These are phyloP conservation scores for Amphipyra berbera DNA, from an alignment of 2,888 invertebrate species.

Conservation along the genomic window DNA sequence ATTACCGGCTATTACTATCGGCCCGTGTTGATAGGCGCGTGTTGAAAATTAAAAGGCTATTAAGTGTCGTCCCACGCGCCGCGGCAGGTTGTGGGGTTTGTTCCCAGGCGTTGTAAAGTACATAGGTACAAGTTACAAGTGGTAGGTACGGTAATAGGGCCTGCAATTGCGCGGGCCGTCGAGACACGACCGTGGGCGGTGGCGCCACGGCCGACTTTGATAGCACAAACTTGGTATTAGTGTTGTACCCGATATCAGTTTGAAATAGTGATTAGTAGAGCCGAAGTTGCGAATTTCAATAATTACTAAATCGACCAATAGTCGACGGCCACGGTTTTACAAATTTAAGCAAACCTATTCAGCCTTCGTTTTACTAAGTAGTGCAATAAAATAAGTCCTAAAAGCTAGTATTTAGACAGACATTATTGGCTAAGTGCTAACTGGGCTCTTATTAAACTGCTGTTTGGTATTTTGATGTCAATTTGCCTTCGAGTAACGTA, in stretches of 20 bases:
- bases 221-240: constrained; percentile 68
- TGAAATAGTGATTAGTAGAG: constrained; percentile 76
- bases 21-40: constrained; percentile 77
- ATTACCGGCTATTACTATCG: constrained; percentile 74
- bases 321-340: constrained; percentile 45
- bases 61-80: constrained; percentile 81
- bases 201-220: constrained; percentile 69
- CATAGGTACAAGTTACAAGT: constrained; percentile 67
- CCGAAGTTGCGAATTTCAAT: constrained; percentile 74
- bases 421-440: constrained; percentile 51
- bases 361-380: constrained; percentile 47
- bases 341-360: constrained; percentile 36
- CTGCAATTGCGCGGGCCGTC: constrained; percentile 66
- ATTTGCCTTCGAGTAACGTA: constrained; percentile 39
- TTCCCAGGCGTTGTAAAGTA: constrained; percentile 72
- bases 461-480: constrained; percentile 40
- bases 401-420: constrained; percentile 46
- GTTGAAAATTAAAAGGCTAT: constrained; percentile 87
- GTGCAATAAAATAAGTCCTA: constrained; percentile 44
- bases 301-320: constrained; percentile 70
- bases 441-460: constrained; percentile 44
- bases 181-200: constrained; percentile 71
- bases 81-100: constrained; percentile 73
- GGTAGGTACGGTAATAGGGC: constrained; percentile 68
- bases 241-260: constrained; percentile 71